Evolutionary conservation across 2,888 invertebrate species (phyloP).

Genomic region (Parnassius smintheus): DNA sequence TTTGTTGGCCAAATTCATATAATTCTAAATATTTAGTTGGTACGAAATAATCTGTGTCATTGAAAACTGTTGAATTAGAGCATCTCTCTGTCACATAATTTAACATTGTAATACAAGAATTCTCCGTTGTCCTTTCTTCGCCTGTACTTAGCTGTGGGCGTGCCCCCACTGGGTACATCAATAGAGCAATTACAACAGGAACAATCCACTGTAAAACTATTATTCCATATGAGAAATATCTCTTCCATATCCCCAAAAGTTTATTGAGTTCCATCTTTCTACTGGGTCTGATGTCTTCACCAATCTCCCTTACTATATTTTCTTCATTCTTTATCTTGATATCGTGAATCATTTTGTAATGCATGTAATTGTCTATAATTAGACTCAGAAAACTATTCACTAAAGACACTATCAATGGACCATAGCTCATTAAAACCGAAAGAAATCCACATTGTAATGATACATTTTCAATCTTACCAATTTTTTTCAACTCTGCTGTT

Average conservation of each 20-base stretch:
- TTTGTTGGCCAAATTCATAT: slow-evolving; percentile 43
- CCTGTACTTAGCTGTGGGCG: slow-evolving; percentile 45
- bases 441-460: slow-evolving; percentile 50
- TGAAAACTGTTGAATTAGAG: slow-evolving; percentile 34
- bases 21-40: slow-evolving; percentile 50
- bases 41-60: slow-evolving; percentile 10
- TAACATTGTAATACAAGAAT: slow-evolving; percentile 59
- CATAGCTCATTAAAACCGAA: slow-evolving; percentile 58
- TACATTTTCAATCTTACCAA: slow-evolving; percentile 30
- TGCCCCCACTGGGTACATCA: slow-evolving; percentile 64
- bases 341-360: slow-evolving; percentile 58
- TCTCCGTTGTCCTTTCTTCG: slow-evolving; percentile 42
- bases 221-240: slow-evolving; percentile 55
- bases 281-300: slow-evolving; percentile 32
- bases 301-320: slow-evolving; percentile 50
- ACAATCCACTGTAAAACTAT: slow-evolving; percentile 64
- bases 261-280: slow-evolving; percentile 32
- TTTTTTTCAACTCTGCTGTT: slow-evolving; percentile 35
- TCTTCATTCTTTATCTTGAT: slow-evolving; percentile 53
- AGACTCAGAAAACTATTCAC: slow-evolving; percentile 70
- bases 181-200: slow-evolving; percentile 56
- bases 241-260: slow-evolving; percentile 47
- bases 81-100: slow-evolving; percentile 53
- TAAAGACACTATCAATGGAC: slow-evolving; percentile 63
- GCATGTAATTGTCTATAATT: slow-evolving; percentile 69